Conservation (phyloP, 2,797 vertebrate species). For the Catamblyrhynchus diadema region DNA sequence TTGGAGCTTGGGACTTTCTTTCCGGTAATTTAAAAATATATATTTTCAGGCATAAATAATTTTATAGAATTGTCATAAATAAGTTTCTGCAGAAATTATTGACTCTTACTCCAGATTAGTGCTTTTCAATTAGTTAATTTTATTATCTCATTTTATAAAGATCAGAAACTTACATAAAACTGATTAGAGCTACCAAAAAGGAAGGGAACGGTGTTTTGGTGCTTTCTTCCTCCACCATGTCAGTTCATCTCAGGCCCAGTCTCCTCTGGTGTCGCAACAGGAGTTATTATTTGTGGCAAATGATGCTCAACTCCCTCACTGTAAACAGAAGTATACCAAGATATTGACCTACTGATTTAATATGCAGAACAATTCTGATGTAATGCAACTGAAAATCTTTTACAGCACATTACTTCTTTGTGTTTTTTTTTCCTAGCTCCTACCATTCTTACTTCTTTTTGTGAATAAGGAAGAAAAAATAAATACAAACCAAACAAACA, state of each 20-base stretch:
- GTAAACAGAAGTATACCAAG: neutral
- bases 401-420: neutral
- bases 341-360: neutral
- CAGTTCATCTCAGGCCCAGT: fast-evolving
- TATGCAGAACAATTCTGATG: neutral
- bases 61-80: neutral
- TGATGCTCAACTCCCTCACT: neutral
- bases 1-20: neutral
- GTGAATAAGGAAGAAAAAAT: neutral
- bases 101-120: neutral
- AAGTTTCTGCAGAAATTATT: neutral
- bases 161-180: neutral
- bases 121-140: neutral
- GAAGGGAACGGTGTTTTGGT: neutral
- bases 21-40: neutral
- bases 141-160: neutral
- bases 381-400: neutral
- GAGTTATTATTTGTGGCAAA: neutral
- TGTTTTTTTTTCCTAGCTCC: neutral
- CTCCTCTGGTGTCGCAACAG: neutral
- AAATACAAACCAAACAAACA: neutral
- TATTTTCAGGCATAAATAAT: neutral
- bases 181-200: neutral
- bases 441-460: neutral
- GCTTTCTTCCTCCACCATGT: neutral